A percentile compares a stretch with the other conserved stretches of the same genome.
These are phyloP conservation scores for Pristionchus arcanus DNA, from an alignment of 2,888 invertebrate genomes.

Conservation along the genomic window DNA sequence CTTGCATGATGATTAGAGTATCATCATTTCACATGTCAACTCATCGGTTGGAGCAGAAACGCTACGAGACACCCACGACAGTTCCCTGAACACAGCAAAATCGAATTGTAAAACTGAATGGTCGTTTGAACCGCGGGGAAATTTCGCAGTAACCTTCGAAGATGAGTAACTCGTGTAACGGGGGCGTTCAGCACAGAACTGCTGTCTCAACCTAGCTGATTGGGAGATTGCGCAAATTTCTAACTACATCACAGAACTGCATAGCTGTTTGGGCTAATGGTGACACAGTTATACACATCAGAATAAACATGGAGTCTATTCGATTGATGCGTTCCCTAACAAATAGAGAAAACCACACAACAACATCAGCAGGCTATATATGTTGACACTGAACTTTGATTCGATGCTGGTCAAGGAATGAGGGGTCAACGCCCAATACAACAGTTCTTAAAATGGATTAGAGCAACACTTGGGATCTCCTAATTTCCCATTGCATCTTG, in stretches of 20 bases:
- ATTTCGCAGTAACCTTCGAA: not conserved
- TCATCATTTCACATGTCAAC: too few species aligned
- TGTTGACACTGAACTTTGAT: not conserved
- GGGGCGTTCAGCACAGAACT: not conserved
- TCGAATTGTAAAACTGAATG: not conserved
- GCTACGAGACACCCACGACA: too few species aligned
- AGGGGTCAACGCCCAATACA: not conserved
- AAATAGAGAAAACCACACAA: not conserved
- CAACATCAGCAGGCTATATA: not conserved
- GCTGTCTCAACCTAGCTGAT: too few species aligned
- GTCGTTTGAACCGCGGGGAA: not conserved
- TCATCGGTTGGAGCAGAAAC: too few species aligned
- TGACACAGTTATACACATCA: conserved; percentile 3
- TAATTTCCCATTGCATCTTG: too few species aligned
- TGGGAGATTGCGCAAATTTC: not conserved
- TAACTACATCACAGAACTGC: not conserved
- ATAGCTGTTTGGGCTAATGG: not conserved
- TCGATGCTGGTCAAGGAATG: not conserved
- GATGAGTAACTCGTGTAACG: conserved; percentile 15
- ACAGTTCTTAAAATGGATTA: not conserved
- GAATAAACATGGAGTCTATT: not conserved
- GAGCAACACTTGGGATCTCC: not conserved
- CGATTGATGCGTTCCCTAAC: not conserved
- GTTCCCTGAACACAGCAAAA: not conserved
- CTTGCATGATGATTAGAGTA: conserved; percentile 4